Evolutionary conservation across 2,797 vertebrate genomes (phyloP).

Genomic region (Pampus argenteus): DNA sequence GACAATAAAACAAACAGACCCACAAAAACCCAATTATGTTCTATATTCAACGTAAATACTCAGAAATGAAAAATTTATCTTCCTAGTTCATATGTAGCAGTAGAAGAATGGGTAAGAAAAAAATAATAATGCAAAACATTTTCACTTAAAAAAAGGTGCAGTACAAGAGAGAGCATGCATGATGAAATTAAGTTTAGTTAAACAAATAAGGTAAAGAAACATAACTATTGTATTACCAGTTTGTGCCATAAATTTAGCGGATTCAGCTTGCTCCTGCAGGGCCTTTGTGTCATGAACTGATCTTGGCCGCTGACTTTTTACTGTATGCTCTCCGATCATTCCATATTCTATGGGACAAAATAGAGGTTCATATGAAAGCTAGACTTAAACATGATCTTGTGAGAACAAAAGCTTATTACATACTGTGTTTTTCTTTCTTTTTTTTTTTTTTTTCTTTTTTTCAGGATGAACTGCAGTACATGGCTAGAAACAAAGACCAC

Average conservation of each 20-base stretch:
- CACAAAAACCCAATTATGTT: constrained; percentile 76
- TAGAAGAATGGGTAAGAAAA: constrained; percentile 83
- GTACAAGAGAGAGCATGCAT: constrained; percentile 96
- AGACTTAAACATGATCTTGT: constrained; percentile 84
- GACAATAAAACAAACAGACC: constrained; percentile 78
- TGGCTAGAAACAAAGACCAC: constrained; percentile 88
- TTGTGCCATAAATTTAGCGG: constrained; percentile 99
- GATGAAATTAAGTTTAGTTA: constrained; percentile 93
- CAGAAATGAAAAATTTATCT: constrained; percentile 72
- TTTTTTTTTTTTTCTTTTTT: too few relatives aligned
- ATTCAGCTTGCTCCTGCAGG: constrained; percentile 99
- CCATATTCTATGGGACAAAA: constrained; percentile 99
- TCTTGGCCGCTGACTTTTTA: constrained; percentile 99
- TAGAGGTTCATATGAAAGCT: constrained; percentile 99
- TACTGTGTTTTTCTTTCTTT: too few relatives aligned
- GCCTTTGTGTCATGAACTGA: constrained; percentile 99
- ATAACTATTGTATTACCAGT: constrained; percentile 99
- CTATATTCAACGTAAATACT: constrained; percentile 75
- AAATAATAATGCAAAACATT: constrained; percentile 85
- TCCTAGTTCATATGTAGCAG: constrained; percentile 82
- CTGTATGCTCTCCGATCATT: constrained; percentile 99
- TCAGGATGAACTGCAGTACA: constrained; percentile 81
- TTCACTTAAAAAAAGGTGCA: constrained; percentile 88
- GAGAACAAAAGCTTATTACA: constrained; percentile 84
- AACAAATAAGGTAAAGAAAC: constrained; percentile 89